Evolutionary conservation across 2,888 invertebrate species (phyloP), one percentile per base, ranked within the genome.

Genomic region (Calephelis perditalis): DNA sequence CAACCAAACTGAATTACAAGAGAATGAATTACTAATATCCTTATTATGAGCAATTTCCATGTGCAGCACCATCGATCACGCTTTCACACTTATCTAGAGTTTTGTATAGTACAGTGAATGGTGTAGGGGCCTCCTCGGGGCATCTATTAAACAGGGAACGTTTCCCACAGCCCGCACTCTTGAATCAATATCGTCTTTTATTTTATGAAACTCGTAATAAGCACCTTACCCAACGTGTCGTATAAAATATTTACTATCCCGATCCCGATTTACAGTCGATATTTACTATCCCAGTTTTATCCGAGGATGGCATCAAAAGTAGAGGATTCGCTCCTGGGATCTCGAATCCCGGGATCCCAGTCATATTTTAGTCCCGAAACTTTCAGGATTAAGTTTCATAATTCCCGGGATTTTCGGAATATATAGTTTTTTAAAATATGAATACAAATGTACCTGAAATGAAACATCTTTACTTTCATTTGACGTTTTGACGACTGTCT

Each of bases 121-220:
- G 74, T 77, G 74, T 76, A 78, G 77, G 71, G 74, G 73, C 73
- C 71, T 81, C 83, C 86, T 84, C 79, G 72, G 80, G 86, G 84
- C 83, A 82, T 73, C 81, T 82, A 86, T 85, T 86, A 86, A 81
- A 76, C 85, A 82, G 82, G 82, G 82, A 86, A 85, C 81, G 82
- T 81, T 89, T 89, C 89, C 85, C 89, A 89, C 87, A 86, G 86
- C 81, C 75, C 81, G 83, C 79, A 76, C 81, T 77, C 80, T 75
- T 86, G 84, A 89, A 89, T 89, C 89, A 88, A 89, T 89, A 89
- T 86, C 83, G 82, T 80, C 86, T 89, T 87, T 88, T 90, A 89
- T 89, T 86, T 89, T 84, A 82, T 78, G 79, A 84, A 84, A 85
- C 82, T 82, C 79, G 77, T 83, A 82, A 52, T 52, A 26, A 26